These are phyloP conservation scores for Ranitomeya imitator DNA, from an alignment of 2,113 vertebrate genomes.

Conservation along the genomic window DNA sequence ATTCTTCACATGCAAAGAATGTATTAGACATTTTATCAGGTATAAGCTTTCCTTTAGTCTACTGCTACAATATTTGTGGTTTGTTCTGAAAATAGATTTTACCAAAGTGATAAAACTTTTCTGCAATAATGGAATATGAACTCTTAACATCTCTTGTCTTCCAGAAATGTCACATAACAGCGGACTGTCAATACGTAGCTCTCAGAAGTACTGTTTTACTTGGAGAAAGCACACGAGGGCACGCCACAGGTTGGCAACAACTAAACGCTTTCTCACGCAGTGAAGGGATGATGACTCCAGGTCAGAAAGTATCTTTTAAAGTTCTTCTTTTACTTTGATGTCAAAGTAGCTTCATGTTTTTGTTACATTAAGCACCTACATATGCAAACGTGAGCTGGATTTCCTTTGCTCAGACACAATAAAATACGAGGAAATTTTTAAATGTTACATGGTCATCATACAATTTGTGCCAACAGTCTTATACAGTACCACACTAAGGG, in stretches of 20 bases:
- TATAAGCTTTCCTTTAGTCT: too few species aligned
- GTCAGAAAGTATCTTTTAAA: constrained; percentile 2
- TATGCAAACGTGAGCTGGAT: not conserved
- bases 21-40: not conserved
- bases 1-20: not conserved
- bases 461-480: too few species aligned
- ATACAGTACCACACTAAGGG: too few species aligned
- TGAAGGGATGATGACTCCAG: not conserved
- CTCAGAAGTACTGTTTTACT: constrained; percentile 3
- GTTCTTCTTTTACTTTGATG: constrained; percentile 1
- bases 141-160: constrained; percentile 26
- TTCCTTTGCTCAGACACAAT: not conserved
- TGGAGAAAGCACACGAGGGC: not conserved
- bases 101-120: not conserved
- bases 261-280: constrained; percentile 25
- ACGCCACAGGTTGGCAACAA: constrained; percentile 31
- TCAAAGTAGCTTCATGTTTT: not conserved
- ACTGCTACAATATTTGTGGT: not conserved
- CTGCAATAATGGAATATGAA: constrained; percentile 3
- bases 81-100: not conserved
- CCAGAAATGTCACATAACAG: constrained; percentile 33
- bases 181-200: not conserved
- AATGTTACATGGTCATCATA: not conserved
- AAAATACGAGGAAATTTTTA: not conserved
- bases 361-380: not conserved